Base-by-base conservation (phyloP, 2,888 invertebrate species). In the Cosmia pyralina region DNA sequence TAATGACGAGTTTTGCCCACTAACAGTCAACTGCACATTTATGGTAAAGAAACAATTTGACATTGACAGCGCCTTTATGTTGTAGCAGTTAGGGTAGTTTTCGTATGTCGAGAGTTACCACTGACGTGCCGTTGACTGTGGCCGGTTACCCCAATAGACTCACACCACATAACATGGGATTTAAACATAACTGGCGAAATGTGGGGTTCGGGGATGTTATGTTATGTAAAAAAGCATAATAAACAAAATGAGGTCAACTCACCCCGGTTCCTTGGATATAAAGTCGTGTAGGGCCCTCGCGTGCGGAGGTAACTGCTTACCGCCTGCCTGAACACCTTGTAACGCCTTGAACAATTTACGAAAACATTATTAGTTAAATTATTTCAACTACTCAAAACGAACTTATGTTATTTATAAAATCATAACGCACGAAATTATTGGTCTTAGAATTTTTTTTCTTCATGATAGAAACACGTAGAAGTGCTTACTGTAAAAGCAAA, bases 261-360 rank as follows among this genome's bases (percentile, higher is more conserved):
- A 98, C 98, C 98, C 98, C 60, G 97, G 97, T 93, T 98, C 98
- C 93, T 98, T 98, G 17, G 98, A 98, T 73, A 97, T 96, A 92
- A 98, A 99, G 93, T 98, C 98, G 92, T 98, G 98, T 83, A 99
- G 96, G 55, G 99, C 99, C 91, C 98, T 97, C 15, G 98, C 99
- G 95, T 98, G 98, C 13, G 99, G 98, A n/a, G 98, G 98, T 46
- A 93, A 85, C 97, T 97, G 95, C 95, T 97, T 90, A 95, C 96
- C 88, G 84, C 94, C 91, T 84, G 90, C 88, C 78, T 93, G 93
- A 11, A 76, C 92, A 84, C 88, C 85, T 75, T 86, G 90, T 77
- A 91, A 95, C 67, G 82, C 89, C 87, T 92, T 89, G 48, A 81
- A 79, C 68, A 80, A 80, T 64, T n/a, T 34, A 72, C 19, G 52